Evolutionary conservation across 2,113 vertebrate species (phyloP), one percentile per base, ranked within the genome.

Genomic region (Acinonyx jubatus): DNA sequence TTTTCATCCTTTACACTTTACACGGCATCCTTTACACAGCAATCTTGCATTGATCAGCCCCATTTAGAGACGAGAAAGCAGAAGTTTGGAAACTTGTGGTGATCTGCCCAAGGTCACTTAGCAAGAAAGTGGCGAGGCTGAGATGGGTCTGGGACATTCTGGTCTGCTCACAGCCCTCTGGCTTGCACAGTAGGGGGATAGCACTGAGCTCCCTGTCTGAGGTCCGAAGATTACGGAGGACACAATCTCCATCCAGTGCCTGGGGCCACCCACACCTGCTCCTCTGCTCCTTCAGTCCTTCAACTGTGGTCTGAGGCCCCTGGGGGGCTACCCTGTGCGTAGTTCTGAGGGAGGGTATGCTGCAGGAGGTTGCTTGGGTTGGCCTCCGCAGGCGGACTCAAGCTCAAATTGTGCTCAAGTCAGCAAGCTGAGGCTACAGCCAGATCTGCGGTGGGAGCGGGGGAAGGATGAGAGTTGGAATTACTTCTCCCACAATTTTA

Each of bases 31-130:
- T 45, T 45, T 45, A 45, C 5, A 10, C 50, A 90, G 73, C 38
- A 38, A 19, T 63, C 48, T 33, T 52, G 27, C 48, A 68, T 9
- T 57, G 74, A 81, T 81, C 38, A 78, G 45, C 23, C 52, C 61
- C 69, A 69, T 36, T 89, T 79, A 29, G 19, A 97, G 41, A 38
- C n/a, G 63, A 93, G 92, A 48, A 94, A 85, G 73, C 48, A 83
- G 85, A 73, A 27, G 16, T 66, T 86, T 29, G 14, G 50, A 82
- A 55, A 23, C 13, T 2, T 55, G 12, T n/a, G 73, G n/a, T 82
- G 57, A 89, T 79, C 36, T 65, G 12, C 33, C 31, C 48, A 76
- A 91, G 90, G 73, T 61, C 68, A 65, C 48, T n/a, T 15, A 87
- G 36, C 50, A 33, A 71, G 92, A 74, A 92, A 69, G 55, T n/a